A percentile compares a stretch with the other conserved stretches of the same genome.
Evolutionary conservation across 2,888 invertebrate genomes (phyloP).

Genomic region (Drosophila recens): DNA sequence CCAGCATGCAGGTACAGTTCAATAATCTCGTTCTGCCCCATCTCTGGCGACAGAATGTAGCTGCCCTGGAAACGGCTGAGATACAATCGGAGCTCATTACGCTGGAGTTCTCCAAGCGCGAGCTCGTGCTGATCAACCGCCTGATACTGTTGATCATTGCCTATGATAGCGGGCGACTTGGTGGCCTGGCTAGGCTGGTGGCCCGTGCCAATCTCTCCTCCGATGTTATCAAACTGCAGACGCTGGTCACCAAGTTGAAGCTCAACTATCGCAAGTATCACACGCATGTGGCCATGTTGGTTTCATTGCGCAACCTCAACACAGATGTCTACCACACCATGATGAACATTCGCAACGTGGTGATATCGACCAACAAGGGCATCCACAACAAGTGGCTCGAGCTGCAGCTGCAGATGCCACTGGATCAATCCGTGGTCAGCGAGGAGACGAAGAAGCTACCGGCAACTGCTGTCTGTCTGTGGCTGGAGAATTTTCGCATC

Average conservation of each 20-base stretch:
- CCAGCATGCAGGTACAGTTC: conserved; percentile 67
- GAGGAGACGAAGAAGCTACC: conserved; percentile 13
- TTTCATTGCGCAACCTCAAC: conserved; percentile 63
- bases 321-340: conserved; percentile 67
- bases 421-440: conserved; percentile 10
- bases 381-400: conserved; percentile 78
- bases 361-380: conserved; percentile 60
- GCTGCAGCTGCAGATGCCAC: conserved; percentile 74
- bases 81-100: conserved; percentile 70
- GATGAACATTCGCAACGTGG: conserved; percentile 59
- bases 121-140: conserved; percentile 63
- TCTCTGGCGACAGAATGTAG: conserved; percentile 77
- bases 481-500: conserved; percentile 78
- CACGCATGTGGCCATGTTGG: conserved; percentile 57
- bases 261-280: conserved; percentile 61
- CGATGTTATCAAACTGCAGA: conserved; percentile 69
- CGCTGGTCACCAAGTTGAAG: conserved; percentile 58
- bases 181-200: conserved; percentile 45
- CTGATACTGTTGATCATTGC: conserved; percentile 49
- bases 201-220: conserved; percentile 33
- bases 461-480: conserved; percentile 71
- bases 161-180: conserved; percentile 42
- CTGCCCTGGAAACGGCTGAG: conserved; percentile 67
- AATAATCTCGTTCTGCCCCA: conserved; percentile 74
- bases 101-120: conserved; percentile 81